Percentiles rank a stretch among this genome's conserved stretches.
phyloP scores from a whole-genome alignment of 2,888 invertebrate species.

The Cephus spinipes region DNA sequence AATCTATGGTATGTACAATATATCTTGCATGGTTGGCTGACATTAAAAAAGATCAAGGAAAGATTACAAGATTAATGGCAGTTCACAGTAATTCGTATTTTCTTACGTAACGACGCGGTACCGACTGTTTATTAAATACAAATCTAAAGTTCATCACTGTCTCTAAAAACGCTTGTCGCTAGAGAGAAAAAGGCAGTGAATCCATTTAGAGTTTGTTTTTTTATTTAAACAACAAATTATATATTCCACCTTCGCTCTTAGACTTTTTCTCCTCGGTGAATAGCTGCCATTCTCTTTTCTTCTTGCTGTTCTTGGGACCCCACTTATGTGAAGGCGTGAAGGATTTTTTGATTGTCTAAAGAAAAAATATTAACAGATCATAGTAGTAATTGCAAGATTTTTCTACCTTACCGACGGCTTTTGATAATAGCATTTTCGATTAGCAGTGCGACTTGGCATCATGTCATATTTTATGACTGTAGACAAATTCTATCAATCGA shows the following conservation, averaged over 20 bases:
- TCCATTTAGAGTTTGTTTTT: not conserved
- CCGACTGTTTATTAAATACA: not conserved
- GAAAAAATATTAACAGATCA: slow-evolving; percentile 7
- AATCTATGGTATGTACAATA: too few relatives aligned
- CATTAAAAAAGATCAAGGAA: too few relatives aligned
- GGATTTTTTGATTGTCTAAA: slow-evolving; percentile 48
- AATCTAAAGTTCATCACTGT: not conserved
- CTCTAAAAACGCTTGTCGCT: too few relatives aligned
- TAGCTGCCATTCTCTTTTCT: slow-evolving; percentile 54
- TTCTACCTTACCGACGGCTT: too few relatives aligned
- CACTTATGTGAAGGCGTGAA: slow-evolving; percentile 52
- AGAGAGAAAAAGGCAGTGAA: too few relatives aligned
- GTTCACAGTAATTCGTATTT: too few relatives aligned
- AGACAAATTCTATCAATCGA: not conserved
- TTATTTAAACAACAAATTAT: slow-evolving; percentile 29
- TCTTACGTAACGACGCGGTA: too few relatives aligned
- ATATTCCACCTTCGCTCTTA: not conserved
- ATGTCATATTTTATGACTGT: not conserved
- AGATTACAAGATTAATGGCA: too few relatives aligned
- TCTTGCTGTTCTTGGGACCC: slow-evolving; percentile 54
- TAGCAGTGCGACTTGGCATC: not conserved
- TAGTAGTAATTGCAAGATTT: too few relatives aligned
- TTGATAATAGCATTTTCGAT: too few relatives aligned
- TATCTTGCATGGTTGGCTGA: too few relatives aligned
- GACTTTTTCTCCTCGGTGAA: slow-evolving; percentile 45